These are phyloP conservation scores for Cyanoramphus novaezelandiae DNA, from an alignment of 2,113 vertebrate species.

Conservation along the genomic window DNA sequence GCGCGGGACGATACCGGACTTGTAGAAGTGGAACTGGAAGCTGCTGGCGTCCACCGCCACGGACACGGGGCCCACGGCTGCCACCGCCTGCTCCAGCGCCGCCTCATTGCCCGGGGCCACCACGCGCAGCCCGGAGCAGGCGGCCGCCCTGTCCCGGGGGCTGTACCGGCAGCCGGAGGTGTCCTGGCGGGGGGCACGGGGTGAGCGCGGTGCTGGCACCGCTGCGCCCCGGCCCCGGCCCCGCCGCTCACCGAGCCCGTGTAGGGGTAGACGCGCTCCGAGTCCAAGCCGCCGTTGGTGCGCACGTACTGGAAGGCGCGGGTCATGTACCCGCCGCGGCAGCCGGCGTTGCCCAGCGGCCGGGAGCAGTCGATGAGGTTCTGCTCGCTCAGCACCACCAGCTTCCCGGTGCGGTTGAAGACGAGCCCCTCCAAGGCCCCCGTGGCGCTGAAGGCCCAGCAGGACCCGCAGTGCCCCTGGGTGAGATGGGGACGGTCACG, in stretches of 20 bases:
- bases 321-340: not conserved
- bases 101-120: not conserved
- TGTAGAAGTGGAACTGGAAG: conserved; percentile 29
- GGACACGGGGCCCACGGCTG: not conserved
- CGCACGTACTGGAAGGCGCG: conserved; percentile 29
- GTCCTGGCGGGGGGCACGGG: not conserved
- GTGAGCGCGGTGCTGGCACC: not conserved
- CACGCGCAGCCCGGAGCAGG: not conserved
- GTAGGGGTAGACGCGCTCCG: conserved; percentile 49
- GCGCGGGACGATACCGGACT: not conserved
- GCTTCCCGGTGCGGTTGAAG: not conserved
- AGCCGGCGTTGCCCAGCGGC: conserved; percentile 11
- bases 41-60: not conserved
- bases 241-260: not conserved
- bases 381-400: conserved; percentile 55
- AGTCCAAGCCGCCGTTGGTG: conserved; percentile 15
- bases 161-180: not conserved
- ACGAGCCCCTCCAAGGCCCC: conserved; percentile 60
- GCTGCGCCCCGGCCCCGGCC: accelerated
- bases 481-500: accelerated
- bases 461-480: conserved; percentile 42
- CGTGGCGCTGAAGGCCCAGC: conserved; percentile 59
- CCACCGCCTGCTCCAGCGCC: not conserved
- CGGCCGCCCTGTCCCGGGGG: not conserved
- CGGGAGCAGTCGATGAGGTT: conserved; percentile 61